Base-by-base conservation (phyloP, 2,888 invertebrate genomes). In the Amiota minor region DNA sequence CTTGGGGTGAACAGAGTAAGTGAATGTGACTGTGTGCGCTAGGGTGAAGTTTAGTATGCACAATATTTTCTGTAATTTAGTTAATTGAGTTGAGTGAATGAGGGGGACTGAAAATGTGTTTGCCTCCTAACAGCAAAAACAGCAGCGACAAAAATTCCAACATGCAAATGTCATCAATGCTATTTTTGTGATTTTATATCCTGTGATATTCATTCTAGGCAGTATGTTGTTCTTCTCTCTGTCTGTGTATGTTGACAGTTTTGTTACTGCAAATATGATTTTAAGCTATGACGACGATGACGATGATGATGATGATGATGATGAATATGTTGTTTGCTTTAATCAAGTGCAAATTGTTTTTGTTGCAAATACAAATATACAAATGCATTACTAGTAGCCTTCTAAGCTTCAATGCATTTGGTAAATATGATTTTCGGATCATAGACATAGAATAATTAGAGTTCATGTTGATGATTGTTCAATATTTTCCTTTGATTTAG, bases 71-170 rank as follows among this genome's bases (percentile, higher is more conserved):
- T 47, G 47, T 65, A 47, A 65, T 65, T 65, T 65, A 47, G 65
- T 65, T 65, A 65, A 65, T 65, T 65, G 65, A 65, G 20, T 65
- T 14, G 14, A n/a, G 35, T 35, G 35, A 35, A 8, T 35, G 59
- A 10, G 59, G 20, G 18, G 59, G 20, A 59, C 23, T 20, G 20
- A 18, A 20, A 9, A 35, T 35, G 35, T 35, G 35, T 35, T 35
- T 59, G 3, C 18, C 20, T 59, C 20, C 23, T 23, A 23, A 59
- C 10, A 59, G 59, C 20, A 18, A 16, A 16, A 56, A 16, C 1
- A 16, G 18, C 35, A 14, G 9, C 62, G 35, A 35, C 35, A 62
- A 62, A 62, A 62, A 45, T 62, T 16, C 23, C 23, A 62, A 45
- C 62, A n/a, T 35, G 45, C 23, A 62, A 62, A 62, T 65, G 46